These are phyloP conservation scores for Tragelaphus oryx DNA, from an alignment of 2,797 vertebrate species.

Conservation along the genomic window DNA sequence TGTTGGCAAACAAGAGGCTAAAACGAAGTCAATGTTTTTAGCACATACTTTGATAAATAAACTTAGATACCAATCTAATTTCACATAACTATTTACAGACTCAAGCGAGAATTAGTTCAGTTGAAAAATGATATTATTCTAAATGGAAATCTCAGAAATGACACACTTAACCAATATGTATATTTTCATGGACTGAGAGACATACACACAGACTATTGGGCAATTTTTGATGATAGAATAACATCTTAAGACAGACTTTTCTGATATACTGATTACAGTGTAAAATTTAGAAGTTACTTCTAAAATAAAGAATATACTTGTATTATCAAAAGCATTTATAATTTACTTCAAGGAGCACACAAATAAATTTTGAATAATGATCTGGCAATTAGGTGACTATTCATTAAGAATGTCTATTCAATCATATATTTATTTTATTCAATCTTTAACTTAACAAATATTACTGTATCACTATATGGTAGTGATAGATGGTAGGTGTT, in stretches of 20 bases:
- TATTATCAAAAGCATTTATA: not conserved
- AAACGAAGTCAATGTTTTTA: not conserved
- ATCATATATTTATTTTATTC: not conserved
- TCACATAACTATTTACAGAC: not conserved
- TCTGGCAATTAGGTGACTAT: not conserved
- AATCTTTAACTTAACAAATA: not conserved
- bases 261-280: not conserved
- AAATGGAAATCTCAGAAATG: not conserved
- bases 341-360: not conserved
- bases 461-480: not conserved
- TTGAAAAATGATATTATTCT: not conserved
- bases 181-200: not conserved
- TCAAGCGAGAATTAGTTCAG: not conserved
- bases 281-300: not conserved
- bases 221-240: conserved; percentile 35
- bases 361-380: not conserved
- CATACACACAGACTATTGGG: not conserved
- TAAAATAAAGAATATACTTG: not conserved
- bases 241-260: conserved; percentile 2
- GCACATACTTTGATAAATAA: not conserved
- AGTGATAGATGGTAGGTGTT: not conserved
- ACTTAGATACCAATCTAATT: conserved; percentile 23
- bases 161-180: not conserved
- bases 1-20: not conserved
- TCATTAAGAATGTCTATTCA: not conserved